Conservation (phyloP, 2,113 vertebrate genomes). For the Octodon degus region DNA sequence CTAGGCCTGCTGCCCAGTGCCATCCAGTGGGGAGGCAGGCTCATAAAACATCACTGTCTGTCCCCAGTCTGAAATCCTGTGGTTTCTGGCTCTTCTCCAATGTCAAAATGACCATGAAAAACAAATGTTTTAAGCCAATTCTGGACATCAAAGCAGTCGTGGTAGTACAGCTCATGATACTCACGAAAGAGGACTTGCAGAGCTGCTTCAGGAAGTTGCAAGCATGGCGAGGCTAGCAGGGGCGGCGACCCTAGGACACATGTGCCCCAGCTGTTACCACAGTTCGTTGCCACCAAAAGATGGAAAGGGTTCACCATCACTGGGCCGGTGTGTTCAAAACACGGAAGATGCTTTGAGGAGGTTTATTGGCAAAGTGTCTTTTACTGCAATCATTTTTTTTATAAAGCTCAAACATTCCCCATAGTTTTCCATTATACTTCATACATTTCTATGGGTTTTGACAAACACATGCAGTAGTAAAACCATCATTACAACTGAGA, state of each 20-base stretch:
- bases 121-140: neutral
- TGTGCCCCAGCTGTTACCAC: neutral
- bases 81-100: neutral
- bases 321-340: neutral
- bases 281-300: neutral
- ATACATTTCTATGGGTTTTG: neutral
- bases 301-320: neutral
- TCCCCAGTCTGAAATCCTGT: neutral
- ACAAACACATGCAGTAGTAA: neutral
- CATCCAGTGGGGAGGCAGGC: neutral
- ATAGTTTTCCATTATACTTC: neutral
- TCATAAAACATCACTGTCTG: neutral
- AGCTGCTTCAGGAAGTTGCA: neutral
- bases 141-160: neutral
- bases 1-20: neutral
- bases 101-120: neutral
- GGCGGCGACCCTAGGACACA: neutral
- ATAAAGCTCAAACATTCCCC: neutral
- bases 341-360: neutral
- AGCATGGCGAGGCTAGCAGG: neutral
- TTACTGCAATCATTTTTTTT: neutral
- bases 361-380: neutral
- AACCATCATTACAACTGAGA: neutral
- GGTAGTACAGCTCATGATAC: neutral
- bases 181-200: neutral